A percentile compares a stretch with the other conserved stretches of the same genome.
Evolutionary conservation across 1,140 invertebrate genomes (phyloP).

Genomic region (Trigoniulus corallinus): DNA sequence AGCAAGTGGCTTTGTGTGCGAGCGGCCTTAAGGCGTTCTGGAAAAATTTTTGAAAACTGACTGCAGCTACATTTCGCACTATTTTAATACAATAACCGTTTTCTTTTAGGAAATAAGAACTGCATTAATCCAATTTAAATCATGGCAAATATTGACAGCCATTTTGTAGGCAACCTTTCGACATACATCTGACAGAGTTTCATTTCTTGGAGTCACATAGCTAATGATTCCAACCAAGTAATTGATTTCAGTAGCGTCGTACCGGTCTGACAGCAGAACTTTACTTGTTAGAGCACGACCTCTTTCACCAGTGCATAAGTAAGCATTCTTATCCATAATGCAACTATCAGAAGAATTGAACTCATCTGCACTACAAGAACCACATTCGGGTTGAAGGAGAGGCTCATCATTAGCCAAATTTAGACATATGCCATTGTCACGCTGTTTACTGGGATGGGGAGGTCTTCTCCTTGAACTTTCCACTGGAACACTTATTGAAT

Average conservation of each 20-base stretch:
- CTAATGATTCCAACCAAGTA: not conserved
- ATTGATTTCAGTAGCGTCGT: not conserved
- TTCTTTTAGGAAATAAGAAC: too few species aligned
- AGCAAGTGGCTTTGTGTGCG: too few species aligned
- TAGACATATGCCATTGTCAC: not conserved
- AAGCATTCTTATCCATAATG: not conserved
- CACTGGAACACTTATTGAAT: not conserved
- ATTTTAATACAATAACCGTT: too few species aligned
- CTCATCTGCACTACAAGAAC: not conserved
- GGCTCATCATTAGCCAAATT: not conserved
- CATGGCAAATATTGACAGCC: not conserved
- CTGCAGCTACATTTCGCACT: too few species aligned
- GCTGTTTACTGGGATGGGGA: not conserved
- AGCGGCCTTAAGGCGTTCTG: too few species aligned
- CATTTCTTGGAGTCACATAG: not conserved
- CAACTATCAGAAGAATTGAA: not conserved
- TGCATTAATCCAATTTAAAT: not conserved
- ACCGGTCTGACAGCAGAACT: not conserved
- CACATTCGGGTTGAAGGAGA: not conserved
- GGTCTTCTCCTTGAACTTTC: not conserved
- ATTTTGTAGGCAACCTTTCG: not conserved
- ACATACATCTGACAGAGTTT: not conserved
- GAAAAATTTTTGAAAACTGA: too few species aligned
- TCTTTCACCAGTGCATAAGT: not conserved
- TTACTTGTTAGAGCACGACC: not conserved